Percentiles rank a stretch among this genome's conserved stretches.
phyloP scores from a whole-genome alignment of 1,140 invertebrate species.

The Brachionus koreanus region DNA sequence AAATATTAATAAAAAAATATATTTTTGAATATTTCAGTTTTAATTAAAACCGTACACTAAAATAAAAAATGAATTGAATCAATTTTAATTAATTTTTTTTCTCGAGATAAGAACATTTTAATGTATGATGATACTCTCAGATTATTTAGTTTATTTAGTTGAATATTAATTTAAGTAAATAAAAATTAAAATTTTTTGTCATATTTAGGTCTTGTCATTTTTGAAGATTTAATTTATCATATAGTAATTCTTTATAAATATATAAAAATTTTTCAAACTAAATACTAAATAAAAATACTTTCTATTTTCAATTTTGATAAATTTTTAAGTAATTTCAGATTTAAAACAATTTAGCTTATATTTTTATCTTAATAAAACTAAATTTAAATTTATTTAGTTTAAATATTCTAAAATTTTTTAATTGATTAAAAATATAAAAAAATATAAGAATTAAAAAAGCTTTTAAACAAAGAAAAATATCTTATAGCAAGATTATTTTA shows the following conservation, averaged over 20 bases:
- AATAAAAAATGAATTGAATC: slow-evolving; percentile 2
- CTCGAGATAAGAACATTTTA: neutral
- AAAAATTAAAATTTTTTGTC: neutral
- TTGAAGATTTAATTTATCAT: neutral
- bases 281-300: no score
- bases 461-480: no score
- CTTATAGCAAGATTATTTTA: no score
- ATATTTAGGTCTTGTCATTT: neutral
- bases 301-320: no score
- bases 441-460: no score
- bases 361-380: no score
- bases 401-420: no score
- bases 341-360: no score
- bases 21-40: slow-evolving; percentile 32
- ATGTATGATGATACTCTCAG: neutral
- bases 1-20: slow-evolving; percentile 33
- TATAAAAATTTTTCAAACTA: neutral
- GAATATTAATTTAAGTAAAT: neutral
- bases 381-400: no score
- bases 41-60: slow-evolving; percentile 3
- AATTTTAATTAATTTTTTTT: neutral
- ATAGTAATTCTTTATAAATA: neutral
- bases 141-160: slow-evolving; percentile 13
- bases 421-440: no score
- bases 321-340: no score